phyloP scores from a whole-genome alignment of 2,888 invertebrate species.

The Tetragonula carbonaria region DNA sequence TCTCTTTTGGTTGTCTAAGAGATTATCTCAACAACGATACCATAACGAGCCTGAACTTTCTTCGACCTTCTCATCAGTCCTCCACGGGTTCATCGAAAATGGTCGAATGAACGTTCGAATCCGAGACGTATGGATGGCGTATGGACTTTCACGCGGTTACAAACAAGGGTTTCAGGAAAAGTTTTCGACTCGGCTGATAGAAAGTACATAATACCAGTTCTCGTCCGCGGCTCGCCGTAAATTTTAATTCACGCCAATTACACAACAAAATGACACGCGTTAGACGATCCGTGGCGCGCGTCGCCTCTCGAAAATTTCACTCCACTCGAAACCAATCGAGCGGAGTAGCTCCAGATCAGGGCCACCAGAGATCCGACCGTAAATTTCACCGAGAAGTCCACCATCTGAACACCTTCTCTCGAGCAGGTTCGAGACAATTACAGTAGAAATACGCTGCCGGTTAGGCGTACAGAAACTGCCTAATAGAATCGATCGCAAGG shows the following conservation, averaged over 20 bases:
- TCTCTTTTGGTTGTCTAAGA: too few species aligned
- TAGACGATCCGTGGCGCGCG: neutral
- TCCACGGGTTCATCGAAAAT: neutral
- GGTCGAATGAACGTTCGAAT: neutral
- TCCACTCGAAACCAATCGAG: neutral
- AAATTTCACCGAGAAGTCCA: neutral
- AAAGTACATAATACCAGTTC: slow-evolving; percentile 24
- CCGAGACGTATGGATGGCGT: neutral
- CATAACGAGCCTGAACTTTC: neutral
- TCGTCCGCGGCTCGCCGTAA: slow-evolving; percentile 8
- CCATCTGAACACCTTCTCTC: neutral
- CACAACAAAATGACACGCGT: slow-evolving; percentile 23
- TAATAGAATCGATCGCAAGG: slow-evolving; percentile 11
- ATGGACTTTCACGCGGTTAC: slow-evolving; percentile 44
- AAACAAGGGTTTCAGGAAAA: slow-evolving; percentile 45
- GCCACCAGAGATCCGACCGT: neutral
- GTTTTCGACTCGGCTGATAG: slow-evolving; percentile 24
- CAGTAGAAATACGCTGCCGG: neutral
- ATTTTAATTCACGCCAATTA: slow-evolving; percentile 44
- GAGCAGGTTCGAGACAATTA: neutral
- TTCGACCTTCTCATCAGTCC: neutral
- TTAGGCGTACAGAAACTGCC: neutral
- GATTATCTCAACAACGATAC: neutral
- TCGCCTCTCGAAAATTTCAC: slow-evolving; percentile 20
- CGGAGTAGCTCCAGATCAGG: neutral